Percentiles rank a stretch among this genome's conserved stretches.
Conservation (phyloP, 2,113 vertebrate genomes). For the Chloroceryle aenea region DNA sequence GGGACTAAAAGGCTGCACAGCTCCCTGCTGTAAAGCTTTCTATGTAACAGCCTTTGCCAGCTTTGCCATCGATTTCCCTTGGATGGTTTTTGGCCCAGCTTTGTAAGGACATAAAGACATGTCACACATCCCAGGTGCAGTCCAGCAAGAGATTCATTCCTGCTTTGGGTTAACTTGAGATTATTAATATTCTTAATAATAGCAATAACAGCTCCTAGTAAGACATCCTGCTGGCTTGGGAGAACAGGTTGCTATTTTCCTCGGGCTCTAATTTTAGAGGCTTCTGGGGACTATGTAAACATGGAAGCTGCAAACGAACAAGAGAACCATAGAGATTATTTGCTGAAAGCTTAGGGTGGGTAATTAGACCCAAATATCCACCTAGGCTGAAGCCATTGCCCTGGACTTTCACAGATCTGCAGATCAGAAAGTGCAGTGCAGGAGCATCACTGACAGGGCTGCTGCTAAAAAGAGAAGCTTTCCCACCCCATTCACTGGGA, state of each 20-base stretch:
- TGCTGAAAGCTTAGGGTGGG: neutral
- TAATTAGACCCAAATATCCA: neutral
- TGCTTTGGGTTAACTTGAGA: neutral
- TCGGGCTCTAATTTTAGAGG: constrained; percentile 34
- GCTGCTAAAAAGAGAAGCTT: neutral
- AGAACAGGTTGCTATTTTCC: constrained; percentile 29
- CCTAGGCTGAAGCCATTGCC: neutral
- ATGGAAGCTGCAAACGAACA: neutral
- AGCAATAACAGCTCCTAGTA: constrained; percentile 18
- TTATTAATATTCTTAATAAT: constrained; percentile 23
- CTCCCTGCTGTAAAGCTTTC: neutral
- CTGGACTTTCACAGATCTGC: neutral
- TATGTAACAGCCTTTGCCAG: neutral
- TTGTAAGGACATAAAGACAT: neutral
- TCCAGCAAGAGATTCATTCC: neutral
- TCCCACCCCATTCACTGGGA: neutral
- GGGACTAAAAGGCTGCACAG: neutral
- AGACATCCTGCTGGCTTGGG: neutral
- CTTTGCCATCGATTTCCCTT: neutral
- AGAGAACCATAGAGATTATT: neutral
- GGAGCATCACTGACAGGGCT: neutral
- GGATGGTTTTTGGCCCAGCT: neutral
- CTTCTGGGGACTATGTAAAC: constrained; percentile 2
- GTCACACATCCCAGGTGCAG: neutral
- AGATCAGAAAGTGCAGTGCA: neutral